A percentile compares a stretch with the other conserved stretches of the same genome.
Conservation (phyloP, 92 coral and sea anemone species). For the Zoanthus sociatus region DNA sequence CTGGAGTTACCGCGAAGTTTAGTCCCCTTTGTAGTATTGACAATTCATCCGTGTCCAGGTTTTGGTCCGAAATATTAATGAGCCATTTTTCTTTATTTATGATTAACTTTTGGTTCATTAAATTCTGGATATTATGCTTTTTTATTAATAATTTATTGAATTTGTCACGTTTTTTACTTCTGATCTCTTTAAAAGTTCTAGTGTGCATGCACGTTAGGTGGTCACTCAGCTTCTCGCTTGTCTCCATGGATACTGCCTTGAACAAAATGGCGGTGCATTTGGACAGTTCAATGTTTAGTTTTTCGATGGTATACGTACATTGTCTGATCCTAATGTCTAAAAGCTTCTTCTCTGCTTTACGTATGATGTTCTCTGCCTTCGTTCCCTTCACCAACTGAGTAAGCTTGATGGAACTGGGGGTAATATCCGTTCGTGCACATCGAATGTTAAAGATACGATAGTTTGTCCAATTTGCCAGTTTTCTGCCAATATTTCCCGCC, state of each 20-base stretch:
- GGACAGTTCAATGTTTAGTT: conserved; percentile 4
- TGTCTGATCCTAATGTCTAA: background rate
- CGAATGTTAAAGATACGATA: conserved; percentile 5
- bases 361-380: conserved; percentile 17
- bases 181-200: background rate
- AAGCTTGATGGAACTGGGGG: background rate
- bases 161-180: background rate
- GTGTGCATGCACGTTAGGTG: conserved; percentile 2
- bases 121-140: background rate
- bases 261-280: background rate
- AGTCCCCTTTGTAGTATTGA: conserved; percentile 4
- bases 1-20: conserved; percentile 17
- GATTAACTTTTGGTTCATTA: background rate
- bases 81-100: conserved; percentile 9
- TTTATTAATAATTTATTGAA: background rate
- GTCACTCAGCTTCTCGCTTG: conserved; percentile 5
- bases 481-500: conserved; percentile 10
- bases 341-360: conserved; percentile 11
- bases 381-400: background rate
- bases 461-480: conserved; percentile 10
- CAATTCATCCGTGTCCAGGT: background rate
- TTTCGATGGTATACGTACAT: background rate
- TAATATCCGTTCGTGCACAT: background rate
- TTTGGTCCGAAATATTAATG: conserved; percentile 1
- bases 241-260: background rate